phyloP scores from a whole-genome alignment of 2,797 vertebrate genomes.

The Acrocephalus scirpaceus region DNA sequence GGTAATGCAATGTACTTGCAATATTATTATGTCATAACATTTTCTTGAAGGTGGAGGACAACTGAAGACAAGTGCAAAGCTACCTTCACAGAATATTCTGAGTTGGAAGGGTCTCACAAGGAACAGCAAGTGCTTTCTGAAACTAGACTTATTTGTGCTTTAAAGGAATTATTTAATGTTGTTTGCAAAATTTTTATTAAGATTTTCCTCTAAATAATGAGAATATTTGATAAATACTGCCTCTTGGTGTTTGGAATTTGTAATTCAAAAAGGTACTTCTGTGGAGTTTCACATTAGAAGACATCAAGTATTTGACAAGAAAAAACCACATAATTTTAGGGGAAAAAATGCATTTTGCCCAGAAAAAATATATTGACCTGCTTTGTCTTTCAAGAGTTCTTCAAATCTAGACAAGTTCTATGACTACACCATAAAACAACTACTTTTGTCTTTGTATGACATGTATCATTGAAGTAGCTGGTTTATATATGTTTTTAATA shows the following conservation, averaged over 20 bases:
- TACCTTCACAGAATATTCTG: neutral
- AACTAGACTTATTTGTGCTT: neutral
- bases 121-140: neutral
- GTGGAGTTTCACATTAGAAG: neutral
- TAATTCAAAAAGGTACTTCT: neutral
- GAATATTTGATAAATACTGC: neutral
- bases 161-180: neutral
- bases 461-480: neutral
- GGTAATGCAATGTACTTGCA: neutral
- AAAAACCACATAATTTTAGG: neutral
- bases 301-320: neutral
- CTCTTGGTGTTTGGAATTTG: neutral
- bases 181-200: neutral
- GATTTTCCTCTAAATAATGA: neutral
- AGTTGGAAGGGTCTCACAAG: neutral
- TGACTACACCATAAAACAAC: neutral
- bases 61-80: neutral
- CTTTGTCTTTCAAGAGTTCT: neutral
- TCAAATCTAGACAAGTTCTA: neutral
- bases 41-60: neutral
- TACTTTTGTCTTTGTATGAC: neutral
- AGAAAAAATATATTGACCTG: neutral
- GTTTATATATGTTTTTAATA: neutral
- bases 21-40: neutral
- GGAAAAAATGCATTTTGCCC: neutral